Evolutionary conservation across 2,113 vertebrate species (phyloP).

Genomic region (Periophthalmus modestus): DNA sequence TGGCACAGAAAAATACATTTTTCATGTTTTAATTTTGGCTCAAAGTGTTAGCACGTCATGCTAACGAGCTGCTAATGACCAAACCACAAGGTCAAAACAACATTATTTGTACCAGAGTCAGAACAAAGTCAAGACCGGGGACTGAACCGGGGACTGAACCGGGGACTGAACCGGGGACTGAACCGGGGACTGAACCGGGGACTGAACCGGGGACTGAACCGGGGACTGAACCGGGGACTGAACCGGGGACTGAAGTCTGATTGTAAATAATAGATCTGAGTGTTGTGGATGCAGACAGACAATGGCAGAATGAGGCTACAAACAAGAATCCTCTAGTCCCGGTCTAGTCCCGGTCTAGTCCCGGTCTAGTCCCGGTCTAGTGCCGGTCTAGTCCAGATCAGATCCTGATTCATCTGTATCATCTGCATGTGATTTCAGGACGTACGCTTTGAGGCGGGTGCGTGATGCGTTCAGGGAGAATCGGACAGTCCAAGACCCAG

Average conservation of each 20-base stretch:
- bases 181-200: not conserved
- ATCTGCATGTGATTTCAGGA: slow-evolving; percentile 71
- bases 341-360: not conserved
- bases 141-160: no score
- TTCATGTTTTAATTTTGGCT: not conserved
- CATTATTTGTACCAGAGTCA: no score
- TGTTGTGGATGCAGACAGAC: not conserved
- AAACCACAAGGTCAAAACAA: not conserved
- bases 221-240: no score
- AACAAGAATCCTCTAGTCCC: not conserved
- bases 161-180: no score
- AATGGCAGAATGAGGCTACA: not conserved
- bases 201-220: not conserved
- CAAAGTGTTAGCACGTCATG: not conserved
- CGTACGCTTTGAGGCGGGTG: slow-evolving; percentile 87
- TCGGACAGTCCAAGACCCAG: slow-evolving; percentile 79
- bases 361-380: no score
- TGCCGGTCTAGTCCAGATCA: no score
- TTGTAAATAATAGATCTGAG: not conserved
- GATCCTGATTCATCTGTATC: no score
- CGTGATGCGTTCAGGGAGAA: slow-evolving; percentile 94
- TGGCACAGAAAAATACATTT: no score
- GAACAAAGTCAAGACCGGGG: not conserved
- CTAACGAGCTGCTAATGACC: not conserved
- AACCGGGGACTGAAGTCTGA: not conserved